Percentiles rank a stretch among this genome's conserved stretches.
Evolutionary conservation across 2,797 vertebrate genomes (phyloP).

Genomic region (Syndactyla subalaris): DNA sequence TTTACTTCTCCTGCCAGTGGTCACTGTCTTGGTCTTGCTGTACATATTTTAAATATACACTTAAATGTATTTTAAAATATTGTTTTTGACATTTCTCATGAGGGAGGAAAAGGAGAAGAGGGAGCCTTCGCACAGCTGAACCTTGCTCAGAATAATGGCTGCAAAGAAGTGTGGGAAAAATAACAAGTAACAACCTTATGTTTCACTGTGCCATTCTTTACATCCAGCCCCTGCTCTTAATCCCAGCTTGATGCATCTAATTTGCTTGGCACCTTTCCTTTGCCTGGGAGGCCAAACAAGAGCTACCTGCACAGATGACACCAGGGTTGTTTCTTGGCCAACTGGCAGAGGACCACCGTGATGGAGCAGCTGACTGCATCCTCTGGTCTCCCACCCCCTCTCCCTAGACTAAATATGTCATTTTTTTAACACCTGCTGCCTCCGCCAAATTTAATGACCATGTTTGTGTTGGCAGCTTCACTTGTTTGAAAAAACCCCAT

Average conservation of each 20-base stretch:
- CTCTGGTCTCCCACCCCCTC: slow-evolving; percentile 67
- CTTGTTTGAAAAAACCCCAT: not conserved
- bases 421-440: slow-evolving; percentile 73
- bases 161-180: not conserved
- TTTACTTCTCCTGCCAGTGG: not conserved
- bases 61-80: not conserved
- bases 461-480: slow-evolving; percentile 55
- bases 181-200: slow-evolving; percentile 46
- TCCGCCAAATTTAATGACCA: slow-evolving; percentile 55
- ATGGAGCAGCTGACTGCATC: slow-evolving; percentile 72
- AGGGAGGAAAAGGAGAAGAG: not conserved
- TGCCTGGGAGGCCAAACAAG: slow-evolving; percentile 72
- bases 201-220: slow-evolving; percentile 53
- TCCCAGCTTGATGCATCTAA: slow-evolving; percentile 61
- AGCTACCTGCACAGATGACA: slow-evolving; percentile 77
- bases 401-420: slow-evolving; percentile 70
- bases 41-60: not conserved
- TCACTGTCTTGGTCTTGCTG: not conserved
- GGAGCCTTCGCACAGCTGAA: not conserved
- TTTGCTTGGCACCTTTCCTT: slow-evolving; percentile 70
- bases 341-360: slow-evolving; percentile 64
- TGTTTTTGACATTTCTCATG: not conserved
- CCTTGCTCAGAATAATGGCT: not conserved
- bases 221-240: slow-evolving; percentile 44
- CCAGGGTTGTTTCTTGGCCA: slow-evolving; percentile 72